phyloP scores from a whole-genome alignment of 2,797 vertebrate species.

The Dromococcyx pavoninus region DNA sequence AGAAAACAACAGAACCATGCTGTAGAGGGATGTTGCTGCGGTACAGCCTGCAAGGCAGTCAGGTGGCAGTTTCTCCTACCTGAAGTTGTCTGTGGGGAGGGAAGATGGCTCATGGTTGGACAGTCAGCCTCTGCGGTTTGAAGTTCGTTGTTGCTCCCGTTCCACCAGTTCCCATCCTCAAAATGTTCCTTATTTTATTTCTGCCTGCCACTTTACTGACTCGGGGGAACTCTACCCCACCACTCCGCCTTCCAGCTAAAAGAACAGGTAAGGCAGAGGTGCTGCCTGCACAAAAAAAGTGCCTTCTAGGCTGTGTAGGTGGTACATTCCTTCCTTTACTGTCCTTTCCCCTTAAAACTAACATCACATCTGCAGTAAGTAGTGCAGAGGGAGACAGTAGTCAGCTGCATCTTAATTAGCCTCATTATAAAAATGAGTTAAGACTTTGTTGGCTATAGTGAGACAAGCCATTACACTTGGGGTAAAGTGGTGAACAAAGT shows the following conservation, averaged over 20 bases:
- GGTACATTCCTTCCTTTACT: background rate
- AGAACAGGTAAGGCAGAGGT: conserved; percentile 53
- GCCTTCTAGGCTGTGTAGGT: background rate
- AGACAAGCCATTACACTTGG: background rate
- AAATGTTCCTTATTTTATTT: conserved; percentile 46
- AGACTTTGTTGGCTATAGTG: background rate
- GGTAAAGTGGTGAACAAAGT: background rate
- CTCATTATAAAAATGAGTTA: background rate
- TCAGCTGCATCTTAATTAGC: background rate
- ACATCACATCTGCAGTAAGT: background rate
- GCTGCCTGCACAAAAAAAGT: background rate
- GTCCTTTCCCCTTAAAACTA: background rate
- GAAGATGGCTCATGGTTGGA: background rate
- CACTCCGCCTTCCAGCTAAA: conserved; percentile 2
- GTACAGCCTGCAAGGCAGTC: background rate
- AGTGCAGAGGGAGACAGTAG: background rate
- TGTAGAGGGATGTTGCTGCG: background rate
- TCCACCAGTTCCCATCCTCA: conserved; percentile 18
- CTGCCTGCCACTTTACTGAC: conserved; percentile 11
- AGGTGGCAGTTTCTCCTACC: background rate
- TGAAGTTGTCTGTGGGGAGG: background rate
- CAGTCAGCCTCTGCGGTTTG: background rate
- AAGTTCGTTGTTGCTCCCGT: background rate
- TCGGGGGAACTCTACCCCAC: background rate
- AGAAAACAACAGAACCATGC: background rate